These are phyloP conservation scores for Morone saxatilis DNA, from an alignment of 2,113 vertebrate genomes.

Conservation along the genomic window DNA sequence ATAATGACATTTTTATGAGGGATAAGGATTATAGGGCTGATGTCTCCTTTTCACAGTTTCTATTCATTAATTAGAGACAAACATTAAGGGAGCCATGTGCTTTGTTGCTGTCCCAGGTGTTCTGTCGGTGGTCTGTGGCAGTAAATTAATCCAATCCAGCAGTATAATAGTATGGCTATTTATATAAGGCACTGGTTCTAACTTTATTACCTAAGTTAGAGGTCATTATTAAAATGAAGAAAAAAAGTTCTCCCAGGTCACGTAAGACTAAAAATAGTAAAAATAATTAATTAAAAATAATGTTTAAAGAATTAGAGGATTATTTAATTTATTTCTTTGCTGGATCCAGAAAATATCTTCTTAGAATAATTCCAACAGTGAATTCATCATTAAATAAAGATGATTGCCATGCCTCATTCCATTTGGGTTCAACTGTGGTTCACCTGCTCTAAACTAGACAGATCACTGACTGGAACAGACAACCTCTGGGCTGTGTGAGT, in stretches of 20 bases:
- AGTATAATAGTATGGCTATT: neutral
- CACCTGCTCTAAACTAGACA: conserved; percentile 42
- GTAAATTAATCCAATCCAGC: neutral
- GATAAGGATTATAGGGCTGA: neutral
- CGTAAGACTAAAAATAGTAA: neutral
- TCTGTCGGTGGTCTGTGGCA: neutral
- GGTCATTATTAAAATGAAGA: conserved; percentile 15
- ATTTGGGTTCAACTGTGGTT: conserved; percentile 62
- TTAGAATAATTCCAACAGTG: conserved; percentile 28
- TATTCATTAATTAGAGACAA: conserved; percentile 5
- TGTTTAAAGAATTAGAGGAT: neutral
- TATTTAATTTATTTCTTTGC: conserved; percentile 5
- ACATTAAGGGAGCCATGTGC: neutral
- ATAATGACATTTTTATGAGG: neutral
- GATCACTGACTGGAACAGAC: conserved; percentile 49
- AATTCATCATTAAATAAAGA: conserved; percentile 44
- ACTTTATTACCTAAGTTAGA: neutral
- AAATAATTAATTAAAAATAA: neutral
- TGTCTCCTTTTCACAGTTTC: neutral
- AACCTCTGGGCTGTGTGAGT: conserved; percentile 29
- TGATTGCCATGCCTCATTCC: conserved; percentile 52
- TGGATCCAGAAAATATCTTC: conserved; percentile 10
- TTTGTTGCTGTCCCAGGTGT: neutral
- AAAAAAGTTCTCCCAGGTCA: neutral
- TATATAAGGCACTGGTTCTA: neutral